These are phyloP conservation scores for Conus ventricosus DNA, from an alignment of 1,140 invertebrate genomes.

Conservation along the genomic window DNA sequence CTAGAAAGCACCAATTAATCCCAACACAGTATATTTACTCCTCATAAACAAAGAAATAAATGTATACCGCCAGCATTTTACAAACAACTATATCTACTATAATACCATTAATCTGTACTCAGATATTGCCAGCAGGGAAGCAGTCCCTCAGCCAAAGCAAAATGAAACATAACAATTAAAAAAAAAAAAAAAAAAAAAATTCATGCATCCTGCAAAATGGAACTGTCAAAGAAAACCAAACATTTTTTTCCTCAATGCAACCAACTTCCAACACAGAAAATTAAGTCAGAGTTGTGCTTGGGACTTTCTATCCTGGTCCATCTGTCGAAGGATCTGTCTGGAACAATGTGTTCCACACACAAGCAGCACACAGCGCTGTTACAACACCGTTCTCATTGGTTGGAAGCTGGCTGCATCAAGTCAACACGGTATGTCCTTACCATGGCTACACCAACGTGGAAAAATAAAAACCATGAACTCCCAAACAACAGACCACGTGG, in stretches of 20 bases:
- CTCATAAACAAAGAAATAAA: no score
- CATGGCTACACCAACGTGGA: not conserved
- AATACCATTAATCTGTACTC: no score
- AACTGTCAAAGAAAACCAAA: not conserved
- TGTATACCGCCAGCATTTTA: no score
- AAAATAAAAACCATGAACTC: not conserved
- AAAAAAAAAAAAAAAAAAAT: not conserved
- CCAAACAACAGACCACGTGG: not conserved
- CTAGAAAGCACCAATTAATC: no score
- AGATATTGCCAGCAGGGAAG: not conserved
- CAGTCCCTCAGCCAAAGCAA: not conserved
- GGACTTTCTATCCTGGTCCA: no score
- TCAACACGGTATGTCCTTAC: not conserved
- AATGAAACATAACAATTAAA: not conserved
- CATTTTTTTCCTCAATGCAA: not conserved
- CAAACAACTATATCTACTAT: no score
- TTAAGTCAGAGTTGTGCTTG: no score
- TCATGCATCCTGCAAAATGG: slow-evolving; percentile 1
- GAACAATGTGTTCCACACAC: no score
- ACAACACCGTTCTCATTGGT: not conserved
- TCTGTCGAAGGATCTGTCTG: no score
- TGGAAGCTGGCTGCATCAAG: not conserved
- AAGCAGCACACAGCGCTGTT: no score
- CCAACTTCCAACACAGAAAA: not conserved
- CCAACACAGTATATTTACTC: no score